Evolutionary conservation across 1,140 invertebrate species (phyloP).

Genomic region (Ceratoteleas bidentatus): DNA sequence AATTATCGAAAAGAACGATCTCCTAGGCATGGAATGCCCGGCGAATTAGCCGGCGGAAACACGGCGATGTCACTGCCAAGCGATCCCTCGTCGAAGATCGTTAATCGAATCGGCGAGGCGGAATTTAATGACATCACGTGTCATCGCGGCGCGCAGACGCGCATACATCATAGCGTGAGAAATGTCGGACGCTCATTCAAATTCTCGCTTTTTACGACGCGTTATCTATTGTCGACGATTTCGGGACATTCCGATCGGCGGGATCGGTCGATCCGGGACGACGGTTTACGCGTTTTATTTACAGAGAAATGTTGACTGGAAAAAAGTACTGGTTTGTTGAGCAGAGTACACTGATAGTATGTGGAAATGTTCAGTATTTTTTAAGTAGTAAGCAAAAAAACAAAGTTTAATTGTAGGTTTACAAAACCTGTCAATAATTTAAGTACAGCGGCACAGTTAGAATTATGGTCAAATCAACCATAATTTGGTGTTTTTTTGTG

Average conservation of each 20-base stretch:
- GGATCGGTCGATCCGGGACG: no score
- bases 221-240: conserved; percentile 47
- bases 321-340: no score
- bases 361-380: background rate
- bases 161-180: conserved; percentile 61
- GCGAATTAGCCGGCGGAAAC: conserved; percentile 62
- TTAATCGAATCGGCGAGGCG: conserved; percentile 66
- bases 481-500: no score
- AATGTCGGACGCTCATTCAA: conserved; percentile 54
- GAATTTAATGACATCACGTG: conserved; percentile 67
- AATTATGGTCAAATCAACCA: no score
- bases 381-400: background rate
- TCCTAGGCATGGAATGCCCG: conserved; percentile 59
- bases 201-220: conserved; percentile 44
- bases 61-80: conserved; percentile 61
- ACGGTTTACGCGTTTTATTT: no score
- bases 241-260: background rate
- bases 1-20: conserved; percentile 66
- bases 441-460: no score
- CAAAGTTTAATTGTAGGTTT: background rate
- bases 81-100: conserved; percentile 54
- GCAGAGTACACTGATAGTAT: no score
- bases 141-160: conserved; percentile 51
- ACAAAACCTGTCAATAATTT: no score
- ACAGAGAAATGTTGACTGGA: no score